These are phyloP conservation scores for Lasioglossum calceatum DNA, from an alignment of 2,888 invertebrate genomes.

Conservation along the genomic window DNA sequence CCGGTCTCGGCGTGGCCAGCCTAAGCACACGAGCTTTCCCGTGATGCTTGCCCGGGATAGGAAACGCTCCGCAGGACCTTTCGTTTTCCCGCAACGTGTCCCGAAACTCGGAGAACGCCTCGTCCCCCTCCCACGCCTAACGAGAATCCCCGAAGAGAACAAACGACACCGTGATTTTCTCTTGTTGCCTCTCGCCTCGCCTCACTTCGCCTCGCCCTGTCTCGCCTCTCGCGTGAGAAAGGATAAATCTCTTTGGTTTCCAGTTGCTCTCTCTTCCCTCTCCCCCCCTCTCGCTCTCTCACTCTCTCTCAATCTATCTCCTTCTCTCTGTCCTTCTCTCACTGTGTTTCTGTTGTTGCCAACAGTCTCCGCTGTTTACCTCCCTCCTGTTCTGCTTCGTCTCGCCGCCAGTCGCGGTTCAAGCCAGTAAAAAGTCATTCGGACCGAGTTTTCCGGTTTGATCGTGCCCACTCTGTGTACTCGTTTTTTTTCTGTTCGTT, in stretches of 20 bases:
- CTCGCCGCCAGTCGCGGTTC: neutral
- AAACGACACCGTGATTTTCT: conserved; percentile 48
- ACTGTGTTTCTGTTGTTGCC: neutral
- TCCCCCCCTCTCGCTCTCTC: accelerated
- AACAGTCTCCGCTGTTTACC: conserved; percentile 2
- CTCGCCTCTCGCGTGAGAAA: conserved; percentile 17
- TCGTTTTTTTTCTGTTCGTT: neutral
- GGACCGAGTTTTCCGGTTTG: neutral
- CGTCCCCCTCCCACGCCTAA: conserved; percentile 16
- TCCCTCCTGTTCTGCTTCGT: conserved; percentile 2
- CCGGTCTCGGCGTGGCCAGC: conserved; percentile 10
- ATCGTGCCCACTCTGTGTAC: neutral
- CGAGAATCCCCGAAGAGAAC: conserved; percentile 47
- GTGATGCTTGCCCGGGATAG: conserved; percentile 37
- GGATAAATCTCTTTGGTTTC: conserved; percentile 37
- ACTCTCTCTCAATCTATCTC: neutral
- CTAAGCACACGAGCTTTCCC: conserved; percentile 62
- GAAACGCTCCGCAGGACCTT: conserved; percentile 48
- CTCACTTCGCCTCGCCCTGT: neutral
- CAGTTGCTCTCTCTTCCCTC: neutral
- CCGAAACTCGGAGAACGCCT: conserved; percentile 20
- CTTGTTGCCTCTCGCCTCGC: conserved; percentile 27
- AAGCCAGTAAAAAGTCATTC: conserved; percentile 8
- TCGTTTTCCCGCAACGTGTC: conserved; percentile 36
- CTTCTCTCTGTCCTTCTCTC: neutral